phyloP scores from a whole-genome alignment of 2,888 invertebrate genomes.

The Yponomeuta sedellus region DNA sequence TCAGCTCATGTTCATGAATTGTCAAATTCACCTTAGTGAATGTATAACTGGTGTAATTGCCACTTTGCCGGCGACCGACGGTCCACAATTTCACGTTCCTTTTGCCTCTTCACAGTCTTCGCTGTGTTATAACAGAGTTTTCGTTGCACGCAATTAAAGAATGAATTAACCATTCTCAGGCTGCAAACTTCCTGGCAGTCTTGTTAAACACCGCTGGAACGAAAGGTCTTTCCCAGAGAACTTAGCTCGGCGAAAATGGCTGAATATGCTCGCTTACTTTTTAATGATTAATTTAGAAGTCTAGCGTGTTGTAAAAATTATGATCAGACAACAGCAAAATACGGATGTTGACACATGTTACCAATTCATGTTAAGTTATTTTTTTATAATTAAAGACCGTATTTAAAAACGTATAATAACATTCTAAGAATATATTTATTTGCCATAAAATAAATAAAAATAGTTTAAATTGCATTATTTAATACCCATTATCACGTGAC shows the following conservation, averaged over 20 bases:
- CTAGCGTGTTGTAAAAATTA: background rate
- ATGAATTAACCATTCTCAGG: constrained; percentile 10
- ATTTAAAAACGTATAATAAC: no score
- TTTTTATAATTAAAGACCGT: no score
- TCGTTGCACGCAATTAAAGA: constrained; percentile 20
- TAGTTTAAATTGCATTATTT: no score
- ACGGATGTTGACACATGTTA: no score
- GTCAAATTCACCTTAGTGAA: no score
- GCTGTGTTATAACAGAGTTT: constrained; percentile 10
- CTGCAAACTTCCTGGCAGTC: constrained; percentile 18
- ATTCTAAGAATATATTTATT: no score
- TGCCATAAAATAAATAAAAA: no score
- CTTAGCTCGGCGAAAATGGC: background rate
- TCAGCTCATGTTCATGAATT: no score
- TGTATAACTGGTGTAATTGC: no score
- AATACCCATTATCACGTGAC: no score
- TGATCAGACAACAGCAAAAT: no score
- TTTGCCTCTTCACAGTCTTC: background rate
- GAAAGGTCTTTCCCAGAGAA: background rate
- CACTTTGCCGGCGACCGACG: background rate
- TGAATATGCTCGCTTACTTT: background rate
- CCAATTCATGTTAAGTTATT: no score
- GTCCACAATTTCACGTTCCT: background rate
- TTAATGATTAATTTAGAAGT: background rate
- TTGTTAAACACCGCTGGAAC: background rate